These are phyloP conservation scores for Coptodon rendalli DNA, from an alignment of 2,113 vertebrate species.

Conservation along the genomic window DNA sequence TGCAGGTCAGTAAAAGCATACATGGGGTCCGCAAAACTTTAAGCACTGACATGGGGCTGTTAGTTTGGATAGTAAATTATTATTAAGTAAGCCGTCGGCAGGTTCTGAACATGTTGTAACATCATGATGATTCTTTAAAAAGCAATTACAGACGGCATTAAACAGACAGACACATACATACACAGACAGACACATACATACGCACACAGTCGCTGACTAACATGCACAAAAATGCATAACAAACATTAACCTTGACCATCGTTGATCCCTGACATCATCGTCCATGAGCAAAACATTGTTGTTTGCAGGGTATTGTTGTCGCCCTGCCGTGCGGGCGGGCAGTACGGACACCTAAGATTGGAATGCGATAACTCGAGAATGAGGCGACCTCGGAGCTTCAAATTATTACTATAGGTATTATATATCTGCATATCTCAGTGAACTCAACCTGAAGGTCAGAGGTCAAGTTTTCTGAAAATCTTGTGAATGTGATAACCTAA, in stretches of 20 bases:
- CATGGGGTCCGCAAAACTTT: neutral
- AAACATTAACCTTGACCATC: neutral
- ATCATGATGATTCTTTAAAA: neutral
- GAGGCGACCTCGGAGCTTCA: neutral
- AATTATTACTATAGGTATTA: neutral
- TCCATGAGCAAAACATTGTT: neutral
- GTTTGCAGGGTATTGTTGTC: neutral
- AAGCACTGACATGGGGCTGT: neutral
- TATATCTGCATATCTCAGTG: neutral
- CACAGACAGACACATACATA: fast-evolving
- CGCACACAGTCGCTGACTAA: neutral
- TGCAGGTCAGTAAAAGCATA: neutral
- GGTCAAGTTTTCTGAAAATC: neutral
- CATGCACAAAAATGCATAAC: neutral
- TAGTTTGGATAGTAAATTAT: neutral
- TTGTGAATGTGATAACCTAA: neutral
- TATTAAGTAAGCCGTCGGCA: neutral
- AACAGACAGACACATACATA: neutral
- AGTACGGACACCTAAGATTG: neutral
- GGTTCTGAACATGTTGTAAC: neutral
- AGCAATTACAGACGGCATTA: fast-evolving
- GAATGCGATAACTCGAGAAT: neutral
- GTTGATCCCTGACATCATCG: neutral
- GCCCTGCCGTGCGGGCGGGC: neutral
- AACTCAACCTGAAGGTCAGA: neutral